phyloP scores from a whole-genome alignment of 1,140 invertebrate genomes.

The Drosophila biarmipes region DNA sequence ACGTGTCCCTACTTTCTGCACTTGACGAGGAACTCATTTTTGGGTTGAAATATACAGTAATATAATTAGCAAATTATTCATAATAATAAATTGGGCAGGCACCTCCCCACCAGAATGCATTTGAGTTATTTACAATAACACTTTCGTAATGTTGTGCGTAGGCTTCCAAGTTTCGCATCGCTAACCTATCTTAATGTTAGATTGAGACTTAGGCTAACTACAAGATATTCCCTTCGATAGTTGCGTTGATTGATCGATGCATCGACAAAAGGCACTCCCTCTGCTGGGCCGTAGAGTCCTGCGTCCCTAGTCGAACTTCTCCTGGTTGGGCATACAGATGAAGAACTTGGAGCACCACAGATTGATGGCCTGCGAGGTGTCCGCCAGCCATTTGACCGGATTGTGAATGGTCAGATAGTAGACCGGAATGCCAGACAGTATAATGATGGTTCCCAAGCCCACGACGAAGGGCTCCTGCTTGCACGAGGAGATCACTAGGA shows the following conservation, averaged over 20 bases:
- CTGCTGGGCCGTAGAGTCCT: not conserved
- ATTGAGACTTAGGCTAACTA: constrained; percentile 59
- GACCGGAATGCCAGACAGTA: constrained; percentile 92
- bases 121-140: constrained; percentile 62
- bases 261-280: constrained; percentile 56
- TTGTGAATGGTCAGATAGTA: constrained; percentile 94
- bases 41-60: constrained; percentile 30
- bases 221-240: constrained; percentile 30
- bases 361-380: constrained; percentile 87
- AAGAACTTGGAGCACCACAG: constrained; percentile 90
- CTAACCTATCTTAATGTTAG: constrained; percentile 27
- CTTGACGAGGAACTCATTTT: constrained; percentile 39
- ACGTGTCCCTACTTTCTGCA: constrained; percentile 2
- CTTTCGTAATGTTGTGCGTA: constrained; percentile 53
- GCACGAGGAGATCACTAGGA: constrained; percentile 93
- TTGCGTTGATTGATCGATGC: constrained; percentile 26
- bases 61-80: constrained; percentile 22
- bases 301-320: constrained; percentile 77
- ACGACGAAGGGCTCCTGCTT: constrained; percentile 91
- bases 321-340: constrained; percentile 88
- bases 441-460: constrained; percentile 92
- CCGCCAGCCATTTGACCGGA: constrained; percentile 86
- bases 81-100: constrained; percentile 5
- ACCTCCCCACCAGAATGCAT: constrained; percentile 41
- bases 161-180: constrained; percentile 11